Percentiles rank a stretch among this genome's conserved stretches.
Evolutionary conservation across 2,797 vertebrate species (phyloP).

Genomic region (Holocentrus rufus): DNA sequence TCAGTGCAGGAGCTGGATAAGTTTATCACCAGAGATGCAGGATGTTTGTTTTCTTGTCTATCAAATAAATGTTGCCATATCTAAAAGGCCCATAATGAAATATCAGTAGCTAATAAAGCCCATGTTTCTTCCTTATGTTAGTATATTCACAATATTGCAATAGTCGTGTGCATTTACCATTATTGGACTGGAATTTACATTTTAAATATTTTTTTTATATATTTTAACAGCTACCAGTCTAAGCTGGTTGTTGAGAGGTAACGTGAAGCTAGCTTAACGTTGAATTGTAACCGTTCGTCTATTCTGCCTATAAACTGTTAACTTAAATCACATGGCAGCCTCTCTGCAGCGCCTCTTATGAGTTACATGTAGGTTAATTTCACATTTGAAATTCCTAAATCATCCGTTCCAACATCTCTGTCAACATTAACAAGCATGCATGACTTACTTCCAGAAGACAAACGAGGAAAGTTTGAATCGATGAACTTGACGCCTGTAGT

Average conservation of each 20-base stretch:
- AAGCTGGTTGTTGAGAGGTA: not conserved
- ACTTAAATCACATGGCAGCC: not conserved
- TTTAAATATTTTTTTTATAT: too few relatives aligned
- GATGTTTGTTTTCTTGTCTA: not conserved
- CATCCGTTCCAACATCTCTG: not conserved
- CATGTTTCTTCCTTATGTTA: not conserved
- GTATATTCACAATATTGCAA: not conserved
- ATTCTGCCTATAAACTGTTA: not conserved
- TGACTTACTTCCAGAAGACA: slow-evolving; percentile 23
- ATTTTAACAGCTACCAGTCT: not conserved
- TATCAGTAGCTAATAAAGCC: not conserved
- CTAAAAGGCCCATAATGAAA: not conserved
- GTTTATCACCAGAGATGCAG: not conserved
- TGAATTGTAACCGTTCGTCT: not conserved
- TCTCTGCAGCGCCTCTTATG: too few relatives aligned
- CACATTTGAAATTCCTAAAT: not conserved
- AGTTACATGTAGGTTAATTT: not conserved
- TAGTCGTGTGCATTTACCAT: not conserved
- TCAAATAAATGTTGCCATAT: not conserved
- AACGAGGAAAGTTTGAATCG: not conserved
- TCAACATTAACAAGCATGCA: not conserved
- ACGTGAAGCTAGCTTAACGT: not conserved
- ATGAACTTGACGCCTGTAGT: not conserved
- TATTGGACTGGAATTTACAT: not conserved
- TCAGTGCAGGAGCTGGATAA: not conserved